Base-by-base conservation (phyloP, 2,888 invertebrate genomes). In the Stramonita haemastoma region DNA sequence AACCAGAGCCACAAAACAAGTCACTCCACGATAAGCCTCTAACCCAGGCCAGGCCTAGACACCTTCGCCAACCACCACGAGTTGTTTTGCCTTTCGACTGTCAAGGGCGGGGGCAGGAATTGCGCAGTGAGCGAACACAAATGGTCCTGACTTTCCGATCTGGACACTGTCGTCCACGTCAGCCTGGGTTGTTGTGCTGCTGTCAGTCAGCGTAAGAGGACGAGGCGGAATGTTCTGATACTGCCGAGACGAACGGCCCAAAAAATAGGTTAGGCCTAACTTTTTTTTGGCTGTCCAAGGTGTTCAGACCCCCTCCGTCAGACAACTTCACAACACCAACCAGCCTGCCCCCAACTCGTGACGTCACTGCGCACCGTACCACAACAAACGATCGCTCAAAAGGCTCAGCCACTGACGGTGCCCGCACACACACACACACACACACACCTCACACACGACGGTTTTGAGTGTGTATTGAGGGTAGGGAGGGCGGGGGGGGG, bases 301-400 rank as follows among this genome's bases (percentile, higher is more conserved):
- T 46, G 46, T 46, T 46, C 46, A 46, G 46, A 46, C 29, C 57
- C 57, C 29, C 57, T 85, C 46, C 57, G 26, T 11, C 46, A 13
- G 79, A 46, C 85, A 29, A 17, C 73, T 70, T 84, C 83, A 84
- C 87, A 73, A 81, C 83, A 8, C 32, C 17, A 17, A 0, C 26
- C 32, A 66, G n/a, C 83, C 87, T 84, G 60, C 84, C 90, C 73
- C 32, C 77, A 22, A n/a, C 70, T 34, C 26, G 84, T 84, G 87
- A 66, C 56, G 34, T 73, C 81, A 79, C 66, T 32, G 60, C 81
- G 60, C 84, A 46, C 73, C 32, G 66, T 73, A 46, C 60, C 89
- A 70, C 89, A 83, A 46, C 56, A 85, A 83, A 57, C 81, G 66
- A 79, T 79, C 87, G 34, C 36, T 26, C 86, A 34, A 86, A n/a